Evolutionary conservation across 1,140 invertebrate genomes (phyloP), one percentile per base, ranked within the genome.

Genomic region (Archivesica marissinica): DNA sequence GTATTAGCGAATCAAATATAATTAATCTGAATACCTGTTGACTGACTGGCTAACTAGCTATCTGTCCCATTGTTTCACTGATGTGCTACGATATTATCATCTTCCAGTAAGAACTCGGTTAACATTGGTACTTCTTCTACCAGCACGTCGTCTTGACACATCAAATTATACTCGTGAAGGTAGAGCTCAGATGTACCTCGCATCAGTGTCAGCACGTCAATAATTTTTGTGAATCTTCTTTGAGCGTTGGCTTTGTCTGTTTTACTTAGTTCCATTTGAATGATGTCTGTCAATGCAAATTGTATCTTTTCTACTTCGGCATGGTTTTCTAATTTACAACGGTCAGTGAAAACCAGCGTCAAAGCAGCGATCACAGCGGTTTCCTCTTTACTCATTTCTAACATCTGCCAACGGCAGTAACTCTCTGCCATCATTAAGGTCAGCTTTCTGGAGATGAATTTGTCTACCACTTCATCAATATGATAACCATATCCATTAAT

Each of bases 101-200:
- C 76, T 35, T 82, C 80, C 30, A 64, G 7, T 3, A 85, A 66
- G 74, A 85, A 85, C 39, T 85, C 82, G 15, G 61, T 39, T 15
- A 85, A n/a, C 30, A 85, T 64, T 47, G 82, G 82, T 11, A 64
- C 23, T 35, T 76, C 82, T 54, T 77, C 54, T 33, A 66, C 23
- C 7, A 85, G 9, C 2, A 77, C 38, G 20, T 76, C 44, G 56
- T 85, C 74, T 20, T 85, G 66, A 38, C 82, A 85, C 17, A 77
- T 33, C 33, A 66, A 0, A 20, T 77, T 85, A 28, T 68, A 85
- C 38, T 85, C 72, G 20, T 77, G 25, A 2, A 68, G 47, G 50
- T 85, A 68, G 6, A 68, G 30, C 20, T 85, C 74, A n/a, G 56
- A 66, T 2, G 35, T n/a, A n/a, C 70, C 41, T n/a, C 74, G 38